phyloP scores from a whole-genome alignment of 2,888 invertebrate genomes.

The Pachycephus smyrnensis region DNA sequence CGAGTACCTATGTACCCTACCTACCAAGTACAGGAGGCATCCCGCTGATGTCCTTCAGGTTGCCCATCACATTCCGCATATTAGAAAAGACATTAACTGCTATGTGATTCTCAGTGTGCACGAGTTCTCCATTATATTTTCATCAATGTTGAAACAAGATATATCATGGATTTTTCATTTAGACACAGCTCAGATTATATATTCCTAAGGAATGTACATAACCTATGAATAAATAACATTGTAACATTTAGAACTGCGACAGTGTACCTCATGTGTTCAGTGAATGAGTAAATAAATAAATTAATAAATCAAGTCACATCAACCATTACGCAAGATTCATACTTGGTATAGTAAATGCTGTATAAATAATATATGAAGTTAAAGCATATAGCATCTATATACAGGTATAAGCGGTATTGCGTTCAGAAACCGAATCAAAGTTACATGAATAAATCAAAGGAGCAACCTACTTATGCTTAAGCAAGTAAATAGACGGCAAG shows the following conservation, averaged over 20 bases:
- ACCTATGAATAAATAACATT: background rate
- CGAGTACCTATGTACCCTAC: background rate
- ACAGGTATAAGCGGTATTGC: background rate
- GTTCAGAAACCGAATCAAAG: background rate
- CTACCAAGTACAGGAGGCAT: background rate
- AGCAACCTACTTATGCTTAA: background rate
- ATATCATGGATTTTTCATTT: too few species aligned
- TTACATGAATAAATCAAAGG: background rate
- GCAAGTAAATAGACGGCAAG: background rate
- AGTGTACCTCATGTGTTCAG: too few species aligned
- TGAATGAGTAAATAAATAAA: too few species aligned
- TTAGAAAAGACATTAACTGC: background rate
- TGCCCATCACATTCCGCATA: background rate
- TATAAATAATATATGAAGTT: background rate
- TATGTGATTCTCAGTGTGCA: background rate
- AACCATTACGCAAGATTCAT: background rate
- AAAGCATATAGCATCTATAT: background rate
- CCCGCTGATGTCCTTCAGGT: background rate
- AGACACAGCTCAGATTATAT: background rate
- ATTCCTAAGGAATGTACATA: background rate
- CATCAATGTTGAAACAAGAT: too few species aligned
- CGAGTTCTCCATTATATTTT: too few species aligned
- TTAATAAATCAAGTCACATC: background rate
- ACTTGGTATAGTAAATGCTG: background rate
- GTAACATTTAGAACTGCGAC: too few species aligned